Evolutionary conservation across 2,888 invertebrate genomes (phyloP), one percentile per base, ranked within the genome.

Genomic region (Eristalinus sepulchralis): DNA sequence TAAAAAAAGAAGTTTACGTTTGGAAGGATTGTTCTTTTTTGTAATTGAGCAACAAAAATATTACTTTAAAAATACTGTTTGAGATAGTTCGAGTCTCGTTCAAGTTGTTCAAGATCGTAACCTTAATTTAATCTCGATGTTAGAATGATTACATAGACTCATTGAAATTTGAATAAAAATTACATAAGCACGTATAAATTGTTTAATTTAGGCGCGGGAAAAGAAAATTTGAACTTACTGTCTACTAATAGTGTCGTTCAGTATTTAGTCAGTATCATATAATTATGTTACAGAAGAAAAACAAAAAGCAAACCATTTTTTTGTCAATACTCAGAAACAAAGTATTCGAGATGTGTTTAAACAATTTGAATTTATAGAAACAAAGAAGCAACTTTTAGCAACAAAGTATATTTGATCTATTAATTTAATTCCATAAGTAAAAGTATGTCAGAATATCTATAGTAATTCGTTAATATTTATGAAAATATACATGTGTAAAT

Each of bases 401-500:
- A 77, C 13, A 78, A 39, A 39, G 24, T 64, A 39, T 17, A 66
- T 60, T 79, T 73, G 27, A 63, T 62, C 47, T 34, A 62, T 53
- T 67, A 80, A 34, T 70, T 79, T 64, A 67, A 39, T 66, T 80
- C 22, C 64, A 36, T 79, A 64, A 70, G 60, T 78, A 72, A 70
- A 80, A 81, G 59, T 70, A 64, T 78, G 57, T 82, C 76, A 81
- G 67, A 70, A 39, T 47, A 64, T 82, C 77, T 78, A 34, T 66
- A 86, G 78, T 78, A 60, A 78, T 73, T 73, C 66, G 85, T 78
- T 77, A 85, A 82, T 53, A 68, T 82, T 82, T 78, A 60, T 82
- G 55, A 86, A 83, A 86, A 86, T 86, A 78, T 86, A 85, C 73
- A 82, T 85, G 82, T 85, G 78, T 82, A 77, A 85, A 85, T 68